Percentiles rank a stretch among this genome's conserved stretches.
Evolutionary conservation across 2,113 vertebrate species (phyloP).

Genomic region (Forbesichthys agassizii): DNA sequence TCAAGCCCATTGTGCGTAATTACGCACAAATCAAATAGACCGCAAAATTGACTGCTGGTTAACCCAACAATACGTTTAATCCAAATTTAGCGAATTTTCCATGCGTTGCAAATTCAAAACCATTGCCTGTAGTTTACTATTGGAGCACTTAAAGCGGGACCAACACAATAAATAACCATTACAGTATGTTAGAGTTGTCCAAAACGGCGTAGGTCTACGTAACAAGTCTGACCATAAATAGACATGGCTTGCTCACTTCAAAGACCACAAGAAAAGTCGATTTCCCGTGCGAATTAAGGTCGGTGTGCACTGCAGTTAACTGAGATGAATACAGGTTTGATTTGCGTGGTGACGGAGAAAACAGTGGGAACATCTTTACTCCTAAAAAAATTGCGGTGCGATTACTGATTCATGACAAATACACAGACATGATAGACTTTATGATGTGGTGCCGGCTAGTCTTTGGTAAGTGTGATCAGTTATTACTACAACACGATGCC

Average conservation of each 20-base stretch:
- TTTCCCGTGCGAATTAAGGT: slow-evolving; percentile 41
- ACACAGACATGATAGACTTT: background rate
- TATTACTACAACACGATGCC: too few relatives aligned
- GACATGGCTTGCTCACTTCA: slow-evolving; percentile 34
- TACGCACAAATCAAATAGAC: slow-evolving; percentile 42
- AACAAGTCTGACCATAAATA: slow-evolving; percentile 58
- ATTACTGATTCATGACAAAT: background rate
- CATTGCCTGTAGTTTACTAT: slow-evolving; percentile 5
- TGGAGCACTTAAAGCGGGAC: background rate
- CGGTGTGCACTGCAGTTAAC: slow-evolving; percentile 21
- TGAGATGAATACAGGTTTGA: slow-evolving; percentile 43
- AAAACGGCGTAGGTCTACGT: slow-evolving; percentile 7
- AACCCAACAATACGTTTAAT: slow-evolving; percentile 2
- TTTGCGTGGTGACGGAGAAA: slow-evolving; percentile 13
- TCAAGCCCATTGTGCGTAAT: slow-evolving; percentile 40
- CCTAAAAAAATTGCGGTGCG: slow-evolving; percentile 15
- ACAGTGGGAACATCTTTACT: slow-evolving; percentile 3
- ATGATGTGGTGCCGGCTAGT: background rate
- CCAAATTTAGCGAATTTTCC: slow-evolving; percentile 20
- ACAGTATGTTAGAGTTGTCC: slow-evolving; percentile 9
- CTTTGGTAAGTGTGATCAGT: too few relatives aligned
- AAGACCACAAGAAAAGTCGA: slow-evolving; percentile 27
- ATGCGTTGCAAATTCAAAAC: slow-evolving; percentile 13
- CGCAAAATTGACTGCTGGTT: slow-evolving; percentile 19
- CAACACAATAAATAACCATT: slow-evolving; percentile 28